phyloP scores from a whole-genome alignment of 2,113 vertebrate genomes.

The Electrona antarctica region DNA sequence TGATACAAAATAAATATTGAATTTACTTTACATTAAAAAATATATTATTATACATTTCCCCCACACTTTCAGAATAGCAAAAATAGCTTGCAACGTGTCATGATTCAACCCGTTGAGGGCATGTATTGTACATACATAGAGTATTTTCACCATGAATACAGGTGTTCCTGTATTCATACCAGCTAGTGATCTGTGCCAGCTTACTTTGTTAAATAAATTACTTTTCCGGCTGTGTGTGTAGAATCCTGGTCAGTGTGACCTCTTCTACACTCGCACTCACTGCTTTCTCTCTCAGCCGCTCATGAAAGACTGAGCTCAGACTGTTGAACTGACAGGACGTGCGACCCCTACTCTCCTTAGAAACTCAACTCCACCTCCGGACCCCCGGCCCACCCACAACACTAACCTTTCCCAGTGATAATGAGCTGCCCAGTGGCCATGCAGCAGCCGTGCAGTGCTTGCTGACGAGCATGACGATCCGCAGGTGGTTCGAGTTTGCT shows the following conservation, averaged over 20 bases:
- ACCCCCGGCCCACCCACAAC: conserved; percentile 4
- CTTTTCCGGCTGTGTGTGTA: background rate
- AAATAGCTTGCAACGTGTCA: too few relatives aligned
- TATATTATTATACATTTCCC: too few relatives aligned
- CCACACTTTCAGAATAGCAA: too few relatives aligned
- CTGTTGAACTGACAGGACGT: conserved; percentile 34
- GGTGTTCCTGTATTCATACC: too few relatives aligned
- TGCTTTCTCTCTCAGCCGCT: conserved; percentile 38
- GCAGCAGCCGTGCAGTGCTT: background rate
- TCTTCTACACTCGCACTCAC: conserved; percentile 1
- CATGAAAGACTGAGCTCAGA: conserved; percentile 40
- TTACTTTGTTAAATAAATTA: background rate
- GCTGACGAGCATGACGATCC: conserved; percentile 7
- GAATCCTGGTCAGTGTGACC: conserved; percentile 8
- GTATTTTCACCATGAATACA: too few relatives aligned
- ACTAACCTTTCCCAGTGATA: conserved; percentile 24
- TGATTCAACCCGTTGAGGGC: too few relatives aligned
- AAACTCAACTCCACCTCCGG: background rate
- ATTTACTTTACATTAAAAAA: too few relatives aligned
- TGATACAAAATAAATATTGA: too few relatives aligned
- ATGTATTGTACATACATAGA: too few relatives aligned
- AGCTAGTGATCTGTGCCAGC: conserved; percentile 19
- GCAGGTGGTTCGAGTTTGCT: conserved; percentile 29
- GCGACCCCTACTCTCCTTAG: conserved; percentile 9
- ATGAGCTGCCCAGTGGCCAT: conserved; percentile 4